Conservation (phyloP, 2,113 vertebrate species). For the Psittacula cyanocephala region DNA sequence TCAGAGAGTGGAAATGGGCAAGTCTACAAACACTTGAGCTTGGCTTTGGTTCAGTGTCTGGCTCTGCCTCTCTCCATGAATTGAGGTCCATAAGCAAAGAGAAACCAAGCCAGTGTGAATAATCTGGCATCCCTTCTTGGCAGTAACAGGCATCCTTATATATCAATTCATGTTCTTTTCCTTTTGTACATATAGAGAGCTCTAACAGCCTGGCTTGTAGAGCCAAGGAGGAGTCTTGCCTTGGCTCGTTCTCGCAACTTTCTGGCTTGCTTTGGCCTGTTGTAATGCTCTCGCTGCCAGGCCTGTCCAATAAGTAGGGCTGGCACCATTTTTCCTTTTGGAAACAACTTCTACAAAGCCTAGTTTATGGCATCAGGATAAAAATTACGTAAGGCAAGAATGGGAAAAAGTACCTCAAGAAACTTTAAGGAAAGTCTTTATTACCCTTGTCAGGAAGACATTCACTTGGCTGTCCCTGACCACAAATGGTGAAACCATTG, state of each 20-base stretch:
- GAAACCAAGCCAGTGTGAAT: conserved; percentile 10
- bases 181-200: conserved; percentile 14
- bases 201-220: conserved; percentile 30
- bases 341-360: neutral
- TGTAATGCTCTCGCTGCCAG: neutral
- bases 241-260: neutral
- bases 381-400: neutral
- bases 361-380: neutral
- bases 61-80: neutral
- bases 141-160: conserved; percentile 40
- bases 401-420: neutral
- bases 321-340: conserved; percentile 5
- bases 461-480: neutral
- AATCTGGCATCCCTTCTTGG: conserved; percentile 34
- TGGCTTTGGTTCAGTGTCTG: neutral
- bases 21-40: conserved; percentile 31
- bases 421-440: neutral
- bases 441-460: neutral
- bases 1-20: neutral
- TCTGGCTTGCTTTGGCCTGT: conserved; percentile 5
- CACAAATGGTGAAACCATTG: neutral
- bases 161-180: conserved; percentile 52
- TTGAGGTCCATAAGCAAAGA: conserved; percentile 4
- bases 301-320: conserved; percentile 31
- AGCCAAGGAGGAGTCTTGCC: conserved; percentile 35